phyloP scores from a whole-genome alignment of 2,888 invertebrate genomes.

The Iphiclides podalirius region DNA sequence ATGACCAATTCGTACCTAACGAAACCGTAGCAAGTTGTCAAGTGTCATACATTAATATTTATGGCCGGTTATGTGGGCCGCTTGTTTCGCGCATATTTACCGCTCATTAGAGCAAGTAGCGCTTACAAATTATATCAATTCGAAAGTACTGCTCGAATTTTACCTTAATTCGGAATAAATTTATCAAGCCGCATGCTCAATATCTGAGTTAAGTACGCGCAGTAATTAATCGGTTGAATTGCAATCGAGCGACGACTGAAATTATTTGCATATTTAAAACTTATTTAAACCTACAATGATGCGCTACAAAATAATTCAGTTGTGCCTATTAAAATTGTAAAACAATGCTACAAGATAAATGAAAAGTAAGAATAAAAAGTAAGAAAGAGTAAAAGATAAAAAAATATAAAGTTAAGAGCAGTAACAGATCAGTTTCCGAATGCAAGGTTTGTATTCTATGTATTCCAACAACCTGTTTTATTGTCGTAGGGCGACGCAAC shows the following conservation, averaged over 20 bases:
- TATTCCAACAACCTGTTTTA: no score
- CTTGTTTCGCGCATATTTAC: neutral
- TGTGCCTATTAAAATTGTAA: no score
- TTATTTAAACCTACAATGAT: no score
- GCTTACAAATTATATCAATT: neutral
- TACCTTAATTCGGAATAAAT: slow-evolving; percentile 1
- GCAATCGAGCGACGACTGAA: neutral
- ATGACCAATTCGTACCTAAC: slow-evolving; percentile 13
- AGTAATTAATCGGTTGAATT: slow-evolving; percentile 8
- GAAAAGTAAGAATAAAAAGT: no score
- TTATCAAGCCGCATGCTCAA: neutral
- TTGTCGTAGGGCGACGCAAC: no score
- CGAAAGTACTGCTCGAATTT: neutral
- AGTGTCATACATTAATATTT: slow-evolving; percentile 8
- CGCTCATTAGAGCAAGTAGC: neutral
- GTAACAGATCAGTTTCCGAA: no score
- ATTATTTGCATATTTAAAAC: no score
- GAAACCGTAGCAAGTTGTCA: neutral
- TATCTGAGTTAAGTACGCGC: slow-evolving; percentile 1
- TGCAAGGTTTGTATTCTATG: no score
- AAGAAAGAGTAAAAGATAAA: no score
- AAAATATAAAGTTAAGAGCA: no score
- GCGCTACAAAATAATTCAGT: no score
- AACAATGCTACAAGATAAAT: no score
- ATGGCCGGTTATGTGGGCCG: slow-evolving; percentile 5